These are phyloP conservation scores for Erithacus rubecula DNA, from an alignment of 2,797 vertebrate genomes.

Conservation along the genomic window DNA sequence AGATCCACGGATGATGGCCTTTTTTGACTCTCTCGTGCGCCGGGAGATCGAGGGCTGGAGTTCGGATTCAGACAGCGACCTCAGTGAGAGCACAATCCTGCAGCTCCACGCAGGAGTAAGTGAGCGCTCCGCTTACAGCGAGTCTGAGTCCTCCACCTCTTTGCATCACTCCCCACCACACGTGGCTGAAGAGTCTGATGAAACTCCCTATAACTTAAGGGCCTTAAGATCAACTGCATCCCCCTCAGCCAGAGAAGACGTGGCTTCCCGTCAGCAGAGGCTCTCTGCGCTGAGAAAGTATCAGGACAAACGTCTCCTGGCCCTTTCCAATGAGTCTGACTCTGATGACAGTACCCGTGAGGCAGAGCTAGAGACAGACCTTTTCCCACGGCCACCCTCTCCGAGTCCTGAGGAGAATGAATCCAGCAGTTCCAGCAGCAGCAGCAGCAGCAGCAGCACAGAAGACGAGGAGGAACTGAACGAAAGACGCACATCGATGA, in stretches of 20 bases:
- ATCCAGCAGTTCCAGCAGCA: conserved; percentile 88
- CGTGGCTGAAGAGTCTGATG: conserved; percentile 74
- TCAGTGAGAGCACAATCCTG: conserved; percentile 93
- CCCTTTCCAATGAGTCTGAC: conserved; percentile 90
- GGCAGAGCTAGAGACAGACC: conserved; percentile 87
- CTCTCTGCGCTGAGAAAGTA: conserved; percentile 78
- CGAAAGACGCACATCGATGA: conserved; percentile 75
- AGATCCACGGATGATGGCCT: conserved; percentile 98
- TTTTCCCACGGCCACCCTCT: conserved; percentile 91
- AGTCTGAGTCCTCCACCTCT: conserved; percentile 90
- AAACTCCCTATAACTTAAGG: conserved; percentile 74
- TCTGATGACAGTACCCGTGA: conserved; percentile 91
- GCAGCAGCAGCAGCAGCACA: conserved; percentile 86
- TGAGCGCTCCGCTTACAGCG: conserved; percentile 82
- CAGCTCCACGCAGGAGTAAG: conserved; percentile 89
- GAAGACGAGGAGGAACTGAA: conserved; percentile 88
- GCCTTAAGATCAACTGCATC: conserved; percentile 74
- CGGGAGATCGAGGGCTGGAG: conserved; percentile 98
- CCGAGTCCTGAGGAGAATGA: conserved; percentile 91
- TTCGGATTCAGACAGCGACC: conserved; percentile 94
- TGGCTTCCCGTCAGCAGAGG: conserved; percentile 77
- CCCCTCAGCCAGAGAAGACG: conserved; percentile 75
- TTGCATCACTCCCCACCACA: conserved; percentile 82
- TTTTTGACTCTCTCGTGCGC: conserved; percentile 95
- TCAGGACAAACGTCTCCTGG: conserved; percentile 87